A percentile compares a stretch with the other conserved stretches of the same genome.
Evolutionary conservation across 2,888 invertebrate species (phyloP).

Genomic region (Megaustenia siamemsis): DNA sequence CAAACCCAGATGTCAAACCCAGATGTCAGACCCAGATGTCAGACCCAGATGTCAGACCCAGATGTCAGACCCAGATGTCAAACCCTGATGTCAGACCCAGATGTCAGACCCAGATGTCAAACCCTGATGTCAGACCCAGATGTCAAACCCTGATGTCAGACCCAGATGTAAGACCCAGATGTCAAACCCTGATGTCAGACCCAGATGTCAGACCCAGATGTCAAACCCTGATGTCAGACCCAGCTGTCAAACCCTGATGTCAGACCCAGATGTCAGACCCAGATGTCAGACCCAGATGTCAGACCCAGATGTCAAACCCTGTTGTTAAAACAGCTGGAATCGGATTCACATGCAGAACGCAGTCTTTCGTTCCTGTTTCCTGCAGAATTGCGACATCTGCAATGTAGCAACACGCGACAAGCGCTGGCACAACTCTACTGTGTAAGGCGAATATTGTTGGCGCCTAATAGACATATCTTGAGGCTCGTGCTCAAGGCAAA

Average conservation of each 20-base stretch:
- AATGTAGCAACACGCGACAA: too few relatives aligned
- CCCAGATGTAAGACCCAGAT: neutral
- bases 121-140: neutral
- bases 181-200: neutral
- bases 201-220: neutral
- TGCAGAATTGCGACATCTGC: too few relatives aligned
- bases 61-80: neutral
- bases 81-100: neutral
- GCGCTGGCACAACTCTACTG: too few relatives aligned
- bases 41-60: neutral
- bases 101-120: neutral
- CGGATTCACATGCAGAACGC: too few relatives aligned
- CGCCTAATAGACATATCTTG: too few relatives aligned
- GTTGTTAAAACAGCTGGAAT: neutral
- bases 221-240: neutral
- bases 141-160: neutral
- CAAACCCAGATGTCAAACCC: neutral
- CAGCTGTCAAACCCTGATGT: neutral
- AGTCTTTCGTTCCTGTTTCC: too few relatives aligned
- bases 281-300: neutral
- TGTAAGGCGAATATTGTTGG: too few relatives aligned
- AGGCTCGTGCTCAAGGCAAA: too few relatives aligned
- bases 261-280: neutral
- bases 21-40: neutral
- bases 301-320: neutral